These are phyloP conservation scores for Antrozous pallidus DNA, from an alignment of 2,797 vertebrate species.

Conservation along the genomic window DNA sequence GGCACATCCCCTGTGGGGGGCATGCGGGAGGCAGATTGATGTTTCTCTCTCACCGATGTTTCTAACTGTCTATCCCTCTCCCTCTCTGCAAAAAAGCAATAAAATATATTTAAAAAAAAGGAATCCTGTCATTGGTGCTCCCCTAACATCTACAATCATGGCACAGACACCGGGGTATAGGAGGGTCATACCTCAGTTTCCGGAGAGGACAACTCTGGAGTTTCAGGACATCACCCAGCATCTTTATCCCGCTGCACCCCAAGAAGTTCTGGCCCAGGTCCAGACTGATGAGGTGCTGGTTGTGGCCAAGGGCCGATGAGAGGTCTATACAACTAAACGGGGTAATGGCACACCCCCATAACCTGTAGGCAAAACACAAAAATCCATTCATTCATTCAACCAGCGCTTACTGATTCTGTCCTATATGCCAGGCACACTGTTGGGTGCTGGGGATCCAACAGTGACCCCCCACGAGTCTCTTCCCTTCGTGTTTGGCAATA, in stretches of 20 bases:
- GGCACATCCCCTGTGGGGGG: too few relatives aligned
- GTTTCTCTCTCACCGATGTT: too few relatives aligned
- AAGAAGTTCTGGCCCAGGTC: conserved; percentile 49
- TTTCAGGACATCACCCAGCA: neutral
- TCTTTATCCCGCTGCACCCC: neutral
- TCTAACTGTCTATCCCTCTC: too few relatives aligned
- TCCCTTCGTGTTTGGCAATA: neutral
- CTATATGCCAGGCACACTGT: neutral
- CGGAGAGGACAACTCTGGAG: neutral
- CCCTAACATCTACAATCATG: accelerated
- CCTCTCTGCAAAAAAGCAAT: too few relatives aligned
- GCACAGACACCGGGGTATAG: neutral
- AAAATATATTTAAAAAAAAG: too few relatives aligned
- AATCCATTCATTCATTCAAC: neutral
- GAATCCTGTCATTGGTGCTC: too few relatives aligned
- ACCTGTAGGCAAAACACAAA: neutral
- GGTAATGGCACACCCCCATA: conserved; percentile 25
- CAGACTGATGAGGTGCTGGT: neutral
- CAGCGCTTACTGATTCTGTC: accelerated
- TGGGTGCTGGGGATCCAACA: too few relatives aligned
- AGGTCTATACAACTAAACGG: neutral
- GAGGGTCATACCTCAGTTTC: neutral
- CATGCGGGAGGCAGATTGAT: too few relatives aligned
- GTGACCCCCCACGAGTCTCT: neutral
- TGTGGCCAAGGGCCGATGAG: neutral